Conservation (phyloP, 2,888 invertebrate species). For the Eudemis profundana region DNA sequence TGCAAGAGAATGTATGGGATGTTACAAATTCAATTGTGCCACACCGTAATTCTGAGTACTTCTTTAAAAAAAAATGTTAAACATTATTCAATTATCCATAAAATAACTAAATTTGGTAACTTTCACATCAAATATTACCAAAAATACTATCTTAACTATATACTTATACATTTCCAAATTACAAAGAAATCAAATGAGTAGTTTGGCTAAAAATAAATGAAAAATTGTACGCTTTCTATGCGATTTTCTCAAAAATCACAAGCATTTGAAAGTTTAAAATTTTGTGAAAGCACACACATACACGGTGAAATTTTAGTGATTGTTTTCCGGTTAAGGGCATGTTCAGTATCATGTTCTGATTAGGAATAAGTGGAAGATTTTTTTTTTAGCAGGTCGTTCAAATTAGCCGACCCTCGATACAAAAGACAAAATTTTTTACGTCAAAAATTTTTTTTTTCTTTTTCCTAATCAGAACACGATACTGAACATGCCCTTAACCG, state of each 20-base stretch:
- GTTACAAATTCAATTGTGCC: neutral
- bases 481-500: no score
- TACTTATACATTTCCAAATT: neutral
- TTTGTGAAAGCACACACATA: neutral
- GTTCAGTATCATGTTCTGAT: no score
- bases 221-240: neutral
- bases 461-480: no score
- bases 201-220: neutral
- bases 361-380: no score
- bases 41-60: neutral
- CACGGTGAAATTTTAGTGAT: no score
- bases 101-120: neutral
- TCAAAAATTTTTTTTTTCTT: no score
- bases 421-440: no score
- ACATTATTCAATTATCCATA: neutral
- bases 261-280: neutral
- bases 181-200: neutral
- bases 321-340: no score
- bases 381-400: no score
- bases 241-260: conserved; percentile 1
- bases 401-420: no score
- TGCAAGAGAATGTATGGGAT: neutral
- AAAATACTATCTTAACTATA: no score
- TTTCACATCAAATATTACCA: neutral
- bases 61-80: neutral